Percentiles rank a stretch among this genome's conserved stretches.
phyloP scores from a whole-genome alignment of 2,888 invertebrate genomes.

The Orthosia gothica region DNA sequence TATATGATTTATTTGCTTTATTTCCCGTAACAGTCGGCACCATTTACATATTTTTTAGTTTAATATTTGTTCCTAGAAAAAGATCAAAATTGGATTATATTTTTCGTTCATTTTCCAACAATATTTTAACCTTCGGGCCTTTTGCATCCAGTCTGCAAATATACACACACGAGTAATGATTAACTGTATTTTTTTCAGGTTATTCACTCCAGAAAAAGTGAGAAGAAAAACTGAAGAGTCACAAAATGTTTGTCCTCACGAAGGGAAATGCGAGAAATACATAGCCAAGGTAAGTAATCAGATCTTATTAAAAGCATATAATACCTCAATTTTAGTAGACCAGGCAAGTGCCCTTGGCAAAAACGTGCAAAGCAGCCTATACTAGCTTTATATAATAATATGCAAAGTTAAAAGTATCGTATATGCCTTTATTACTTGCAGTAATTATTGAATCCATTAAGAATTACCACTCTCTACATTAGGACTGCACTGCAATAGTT shows the following conservation, averaged over 20 bases:
- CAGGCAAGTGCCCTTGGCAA: too few relatives aligned
- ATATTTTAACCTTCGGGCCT: background rate
- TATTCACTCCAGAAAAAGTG: slow-evolving; percentile 88
- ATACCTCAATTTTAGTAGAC: too few relatives aligned
- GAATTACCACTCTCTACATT: too few relatives aligned
- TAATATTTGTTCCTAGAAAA: background rate
- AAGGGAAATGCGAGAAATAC: slow-evolving; percentile 80
- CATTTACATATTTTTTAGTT: background rate
- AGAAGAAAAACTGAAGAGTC: slow-evolving; percentile 76
- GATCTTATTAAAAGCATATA: background rate
- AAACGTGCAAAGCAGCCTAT: too few relatives aligned
- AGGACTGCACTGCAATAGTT: too few relatives aligned
- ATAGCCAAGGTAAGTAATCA: slow-evolving; percentile 79
- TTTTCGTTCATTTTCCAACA: background rate
- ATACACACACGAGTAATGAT: background rate
- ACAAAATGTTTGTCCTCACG: slow-evolving; percentile 83
- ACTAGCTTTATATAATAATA: too few relatives aligned
- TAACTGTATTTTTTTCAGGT: slow-evolving; percentile 76
- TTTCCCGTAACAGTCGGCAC: background rate
- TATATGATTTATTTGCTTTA: slow-evolving; percentile 9
- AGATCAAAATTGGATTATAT: background rate
- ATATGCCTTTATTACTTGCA: too few relatives aligned
- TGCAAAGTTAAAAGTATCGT: too few relatives aligned
- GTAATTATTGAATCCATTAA: too few relatives aligned
- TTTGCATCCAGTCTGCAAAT: background rate